Conservation (phyloP, 2,797 vertebrate species). For the Chelonia mydas region DNA sequence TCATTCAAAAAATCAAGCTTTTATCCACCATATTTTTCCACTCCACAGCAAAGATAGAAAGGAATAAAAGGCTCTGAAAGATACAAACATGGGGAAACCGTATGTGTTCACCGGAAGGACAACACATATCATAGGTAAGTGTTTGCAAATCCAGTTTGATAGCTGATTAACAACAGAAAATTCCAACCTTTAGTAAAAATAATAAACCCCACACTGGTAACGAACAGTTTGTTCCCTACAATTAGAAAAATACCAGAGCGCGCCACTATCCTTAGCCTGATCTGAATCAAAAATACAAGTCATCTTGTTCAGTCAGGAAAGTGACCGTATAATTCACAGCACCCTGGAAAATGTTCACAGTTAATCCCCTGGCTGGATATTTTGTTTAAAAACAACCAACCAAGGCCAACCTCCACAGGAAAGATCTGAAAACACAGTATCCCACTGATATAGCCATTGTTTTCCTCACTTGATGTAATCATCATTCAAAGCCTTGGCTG, state of each 20-base stretch:
- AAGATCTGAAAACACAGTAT: conserved; percentile 20
- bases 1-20: background rate
- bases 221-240: conserved; percentile 3
- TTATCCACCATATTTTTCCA: background rate
- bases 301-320: background rate
- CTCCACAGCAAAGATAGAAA: background rate
- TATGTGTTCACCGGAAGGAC: background rate
- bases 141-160: background rate
- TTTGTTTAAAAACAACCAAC: background rate
- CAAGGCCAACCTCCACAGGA: background rate
- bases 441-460: background rate
- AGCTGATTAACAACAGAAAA: conserved; percentile 29
- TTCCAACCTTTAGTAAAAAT: conserved; percentile 45
- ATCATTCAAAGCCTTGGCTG: background rate
- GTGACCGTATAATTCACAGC: background rate
- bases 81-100: background rate
- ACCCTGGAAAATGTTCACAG: background rate
- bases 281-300: background rate
- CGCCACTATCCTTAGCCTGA: background rate
- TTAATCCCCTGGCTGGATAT: background rate
- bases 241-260: conserved; percentile 36
- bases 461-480: rapidly evolving
- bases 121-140: background rate
- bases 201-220: conserved; percentile 8
- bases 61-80: conserved; percentile 22